These are phyloP conservation scores for Metalampra italica DNA, from an alignment of 2,888 invertebrate species.

Conservation along the genomic window DNA sequence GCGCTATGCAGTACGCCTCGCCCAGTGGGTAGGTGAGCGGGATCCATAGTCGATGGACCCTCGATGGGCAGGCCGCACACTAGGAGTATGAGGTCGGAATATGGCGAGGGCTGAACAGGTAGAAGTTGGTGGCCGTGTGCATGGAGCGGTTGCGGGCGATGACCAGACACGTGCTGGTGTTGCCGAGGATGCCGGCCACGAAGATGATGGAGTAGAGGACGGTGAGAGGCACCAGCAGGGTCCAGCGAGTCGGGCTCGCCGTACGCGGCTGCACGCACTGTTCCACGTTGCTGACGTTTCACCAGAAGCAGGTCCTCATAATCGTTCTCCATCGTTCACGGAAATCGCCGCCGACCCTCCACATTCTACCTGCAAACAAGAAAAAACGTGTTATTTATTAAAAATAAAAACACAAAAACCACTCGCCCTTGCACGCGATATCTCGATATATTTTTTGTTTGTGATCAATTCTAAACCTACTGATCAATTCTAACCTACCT, in stretches of 20 bases:
- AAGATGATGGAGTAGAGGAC: conserved; percentile 83
- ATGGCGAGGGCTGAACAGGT: conserved; percentile 88
- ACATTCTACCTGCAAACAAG: conserved; percentile 46
- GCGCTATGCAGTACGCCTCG: conserved; percentile 85
- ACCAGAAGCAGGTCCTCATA: conserved; percentile 33
- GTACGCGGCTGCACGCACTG: conserved; percentile 29
- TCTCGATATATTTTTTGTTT: neutral
- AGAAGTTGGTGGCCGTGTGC: conserved; percentile 92
- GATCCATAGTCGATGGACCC: conserved; percentile 85
- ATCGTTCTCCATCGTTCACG: conserved; percentile 40
- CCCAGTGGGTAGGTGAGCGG: conserved; percentile 86
- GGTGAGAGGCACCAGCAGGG: conserved; percentile 82
- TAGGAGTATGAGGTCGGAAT: conserved; percentile 85
- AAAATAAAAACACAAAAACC: neutral
- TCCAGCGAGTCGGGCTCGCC: conserved; percentile 76
- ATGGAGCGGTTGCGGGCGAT: conserved; percentile 87
- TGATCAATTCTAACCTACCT: too few species aligned
- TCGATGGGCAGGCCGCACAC: conserved; percentile 89
- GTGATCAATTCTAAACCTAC: neutral
- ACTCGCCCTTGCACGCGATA: neutral
- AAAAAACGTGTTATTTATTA: conserved; percentile 13
- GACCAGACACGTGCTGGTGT: conserved; percentile 88
- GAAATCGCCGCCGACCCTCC: conserved; percentile 24
- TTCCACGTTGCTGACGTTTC: conserved; percentile 51
- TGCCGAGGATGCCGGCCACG: conserved; percentile 86